phyloP scores from a whole-genome alignment of 1,140 invertebrate species.

The Drusus annulatus region DNA sequence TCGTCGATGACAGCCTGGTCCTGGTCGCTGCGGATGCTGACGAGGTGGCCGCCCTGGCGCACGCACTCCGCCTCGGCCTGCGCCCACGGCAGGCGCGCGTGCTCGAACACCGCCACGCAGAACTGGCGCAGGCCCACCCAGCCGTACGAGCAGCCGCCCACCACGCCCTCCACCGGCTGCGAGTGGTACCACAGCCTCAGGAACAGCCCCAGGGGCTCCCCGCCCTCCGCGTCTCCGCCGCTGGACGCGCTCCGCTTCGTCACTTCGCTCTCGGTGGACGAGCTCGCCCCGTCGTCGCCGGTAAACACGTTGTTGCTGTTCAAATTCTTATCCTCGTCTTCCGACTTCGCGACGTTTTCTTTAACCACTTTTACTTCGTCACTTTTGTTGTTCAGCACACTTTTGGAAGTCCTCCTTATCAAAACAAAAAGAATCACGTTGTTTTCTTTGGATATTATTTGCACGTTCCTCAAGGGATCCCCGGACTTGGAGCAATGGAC shows the following conservation, averaged over 20 bases:
- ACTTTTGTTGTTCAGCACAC: neutral
- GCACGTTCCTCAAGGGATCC: slow-evolving; percentile 71
- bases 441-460: slow-evolving; percentile 73
- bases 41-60: slow-evolving; percentile 76
- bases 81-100: slow-evolving; percentile 73
- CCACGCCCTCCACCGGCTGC: slow-evolving; percentile 71
- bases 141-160: slow-evolving; percentile 75
- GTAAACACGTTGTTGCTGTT: slow-evolving; percentile 23
- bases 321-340: slow-evolving; percentile 15
- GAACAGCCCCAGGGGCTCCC: slow-evolving; percentile 66
- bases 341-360: slow-evolving; percentile 24
- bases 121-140: slow-evolving; percentile 75
- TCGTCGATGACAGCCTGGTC: slow-evolving; percentile 75
- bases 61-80: slow-evolving; percentile 78
- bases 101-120: slow-evolving; percentile 76
- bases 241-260: slow-evolving; percentile 40
- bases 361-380: slow-evolving; percentile 33
- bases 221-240: slow-evolving; percentile 51
- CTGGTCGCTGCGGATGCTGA: slow-evolving; percentile 74
- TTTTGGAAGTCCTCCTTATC: slow-evolving; percentile 59
- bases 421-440: slow-evolving; percentile 66
- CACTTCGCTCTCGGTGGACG: slow-evolving; percentile 40
- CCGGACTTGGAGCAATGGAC: slow-evolving; percentile 72
- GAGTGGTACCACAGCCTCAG: slow-evolving; percentile 71
- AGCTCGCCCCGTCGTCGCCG: slow-evolving; percentile 16